Evolutionary conservation across 35 echinoderm and acorn worm species (phyloP).

Genomic region (Lytechinus variegatus): DNA sequence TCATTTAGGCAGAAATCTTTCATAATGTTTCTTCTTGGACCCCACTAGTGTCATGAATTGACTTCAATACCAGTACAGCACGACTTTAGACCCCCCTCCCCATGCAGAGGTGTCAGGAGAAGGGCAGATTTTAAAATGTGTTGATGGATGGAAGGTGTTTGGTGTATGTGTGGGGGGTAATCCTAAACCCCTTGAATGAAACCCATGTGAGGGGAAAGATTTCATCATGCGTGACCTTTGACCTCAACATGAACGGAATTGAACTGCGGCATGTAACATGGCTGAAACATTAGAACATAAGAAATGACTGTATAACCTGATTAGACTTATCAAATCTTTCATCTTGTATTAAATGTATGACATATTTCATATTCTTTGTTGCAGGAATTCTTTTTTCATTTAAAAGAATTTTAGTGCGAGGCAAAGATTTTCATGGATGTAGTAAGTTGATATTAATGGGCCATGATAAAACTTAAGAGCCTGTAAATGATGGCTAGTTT

Average conservation of each 20-base stretch:
- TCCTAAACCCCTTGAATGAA: background rate
- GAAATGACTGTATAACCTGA: background rate
- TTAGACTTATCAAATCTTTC: background rate
- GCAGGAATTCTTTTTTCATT: background rate
- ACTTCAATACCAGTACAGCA: background rate
- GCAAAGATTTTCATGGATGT: background rate
- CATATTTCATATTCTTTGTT: background rate
- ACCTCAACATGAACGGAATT: conserved; percentile 27
- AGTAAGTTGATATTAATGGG: background rate
- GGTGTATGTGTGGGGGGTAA: background rate
- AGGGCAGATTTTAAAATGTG: background rate
- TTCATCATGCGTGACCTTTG: background rate
- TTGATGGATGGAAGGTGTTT: background rate
- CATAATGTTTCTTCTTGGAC: too few relatives aligned
- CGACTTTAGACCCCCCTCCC: background rate
- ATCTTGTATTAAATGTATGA: background rate
- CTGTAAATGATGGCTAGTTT: background rate
- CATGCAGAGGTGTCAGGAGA: background rate
- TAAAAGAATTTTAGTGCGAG: background rate
- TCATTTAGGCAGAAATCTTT: too few relatives aligned
- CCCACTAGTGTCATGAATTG: background rate
- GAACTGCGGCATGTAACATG: background rate
- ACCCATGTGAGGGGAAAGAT: conserved; percentile 19
- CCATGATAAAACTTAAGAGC: background rate
- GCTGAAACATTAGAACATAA: background rate